Evolutionary conservation across 2,797 vertebrate species (phyloP), one percentile per base, ranked within the genome.

Genomic region (Ataeniobius toweri): DNA sequence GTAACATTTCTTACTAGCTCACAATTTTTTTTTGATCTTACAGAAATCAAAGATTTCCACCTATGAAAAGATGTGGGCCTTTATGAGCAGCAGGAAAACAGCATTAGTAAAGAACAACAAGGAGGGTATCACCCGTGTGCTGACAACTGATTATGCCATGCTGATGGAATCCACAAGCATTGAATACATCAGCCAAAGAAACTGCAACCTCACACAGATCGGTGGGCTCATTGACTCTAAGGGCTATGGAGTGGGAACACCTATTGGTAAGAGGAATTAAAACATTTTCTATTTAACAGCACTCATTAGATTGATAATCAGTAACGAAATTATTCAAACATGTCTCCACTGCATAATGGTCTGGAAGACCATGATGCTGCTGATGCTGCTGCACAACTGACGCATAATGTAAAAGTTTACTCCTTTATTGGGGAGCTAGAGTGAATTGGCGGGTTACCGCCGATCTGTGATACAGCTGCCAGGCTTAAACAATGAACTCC

Each of bases 131-230:
- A 98, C 97, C 3, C 94, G 98, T 0, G 98, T 99, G 53, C 96
- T 99, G 55, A 98, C 98, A 8, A 98, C 98, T 0, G 98, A 99
- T 93, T 99, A 98, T 0, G 98, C 98, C 0, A 96, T 99, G 88
- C 92, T 99, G 51, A 99, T 99, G 98, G 98, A 99, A 93, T 99
- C 98, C n/a, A 98, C 98, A 81, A 99, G 96, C 93, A 99, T 99
- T n/a, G 98, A 99, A 83, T 99, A 97, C 39, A 97, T 99, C 86
- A 99, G 97, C 3, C 98, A 99, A 95, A 96, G 98, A 76, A 99
- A 99, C 95, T 99, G 98, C 93, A 99, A 99, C 91, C 97, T 99
- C 90, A 99, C 98, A 1, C 98, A 99, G 94, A 98, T 99, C 0
- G 98, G 98, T 41, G 98, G 97, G 0, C 97, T 99, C 84, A 98